Evolutionary conservation across 2,888 invertebrate genomes (phyloP), one percentile per base, ranked within the genome.

Genomic region (Amblyjoppa fuscipennis): DNA sequence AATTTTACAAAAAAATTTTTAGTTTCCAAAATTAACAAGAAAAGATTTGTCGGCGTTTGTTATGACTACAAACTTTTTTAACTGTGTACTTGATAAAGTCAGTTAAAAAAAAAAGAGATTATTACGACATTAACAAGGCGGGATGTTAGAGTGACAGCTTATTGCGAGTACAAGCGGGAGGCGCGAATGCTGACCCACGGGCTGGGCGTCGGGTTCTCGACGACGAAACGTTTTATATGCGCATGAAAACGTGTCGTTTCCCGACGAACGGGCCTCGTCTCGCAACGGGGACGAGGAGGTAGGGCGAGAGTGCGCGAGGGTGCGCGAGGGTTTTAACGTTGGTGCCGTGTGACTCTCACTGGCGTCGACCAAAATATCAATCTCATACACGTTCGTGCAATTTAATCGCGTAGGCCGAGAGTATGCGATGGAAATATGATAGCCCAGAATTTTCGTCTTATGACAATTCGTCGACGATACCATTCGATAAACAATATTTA

Each of bases 311-410:
- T 49, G 45, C 16, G 45, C 45, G 66, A 16, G 73, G 64, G 38
- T 51, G 71, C 49, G 66, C 41, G 73, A 77, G 56, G 61, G 68
- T 85, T 80, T 80, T 34, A 66, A 86, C 86, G 81, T 86, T 93
- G 92, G 93, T 93, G 93, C 92, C 93, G 93, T 93, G 93, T 92
- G 93, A 90, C 89, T 85, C 78, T 73, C 1, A 70, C 70, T 73
- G 78, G 82, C 84, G 81, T 89, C 90, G 92, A 93, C 93, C 89
- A 92, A 93, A 93, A 93, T 93, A 93, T 93, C 92, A 93, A 93
- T 91, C 92, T 92, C 90, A 87, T 86, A 87, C 90, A 78, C 89
- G 89, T 89, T 88, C 89, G 88, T 90, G 90, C 92, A 90, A 90
- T 91, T 91, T 89, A 88, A 89, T 89, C 87, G 89, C 89, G 89